phyloP scores from a whole-genome alignment of 2,113 vertebrate species.

The Archocentrus centrarchus region DNA sequence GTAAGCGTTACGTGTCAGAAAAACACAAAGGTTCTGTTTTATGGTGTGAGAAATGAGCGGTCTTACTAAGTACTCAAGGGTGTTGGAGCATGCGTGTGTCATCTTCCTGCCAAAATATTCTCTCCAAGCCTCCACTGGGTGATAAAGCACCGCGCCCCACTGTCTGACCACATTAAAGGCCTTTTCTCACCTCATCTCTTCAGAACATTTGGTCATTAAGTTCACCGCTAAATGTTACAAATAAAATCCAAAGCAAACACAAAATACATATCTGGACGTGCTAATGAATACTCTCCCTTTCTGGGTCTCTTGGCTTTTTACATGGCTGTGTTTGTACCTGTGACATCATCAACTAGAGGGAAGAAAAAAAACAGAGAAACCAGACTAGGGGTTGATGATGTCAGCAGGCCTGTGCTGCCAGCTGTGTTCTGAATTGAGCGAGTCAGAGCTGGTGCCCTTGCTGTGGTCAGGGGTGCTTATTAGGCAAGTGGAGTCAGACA shows the following conservation, averaged over 20 bases:
- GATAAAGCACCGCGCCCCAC: slow-evolving; percentile 15
- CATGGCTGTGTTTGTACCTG: slow-evolving; percentile 28
- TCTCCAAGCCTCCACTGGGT: slow-evolving; percentile 26
- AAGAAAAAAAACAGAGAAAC: slow-evolving; percentile 27
- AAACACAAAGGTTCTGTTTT: slow-evolving; percentile 42
- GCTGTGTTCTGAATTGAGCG: slow-evolving; percentile 60
- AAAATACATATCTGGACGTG: slow-evolving; percentile 22
- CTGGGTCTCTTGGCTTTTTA: neutral
- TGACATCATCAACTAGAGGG: slow-evolving; percentile 44
- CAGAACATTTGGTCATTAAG: slow-evolving; percentile 16
- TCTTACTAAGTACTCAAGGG: slow-evolving; percentile 2
- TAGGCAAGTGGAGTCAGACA: slow-evolving; percentile 65
- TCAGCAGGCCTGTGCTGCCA: slow-evolving; percentile 63
- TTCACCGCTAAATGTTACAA: slow-evolving; percentile 18
- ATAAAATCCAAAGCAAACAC: neutral
- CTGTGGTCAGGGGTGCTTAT: slow-evolving; percentile 72
- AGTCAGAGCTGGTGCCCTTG: slow-evolving; percentile 47
- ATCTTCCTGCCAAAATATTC: slow-evolving; percentile 57
- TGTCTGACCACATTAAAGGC: slow-evolving; percentile 47
- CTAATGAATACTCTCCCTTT: slow-evolving; percentile 40
- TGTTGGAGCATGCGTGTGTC: slow-evolving; percentile 38
- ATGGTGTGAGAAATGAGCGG: slow-evolving; percentile 47
- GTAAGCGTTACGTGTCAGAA: slow-evolving; percentile 21
- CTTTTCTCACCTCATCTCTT: slow-evolving; percentile 3
- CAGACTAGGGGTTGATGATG: slow-evolving; percentile 57